Base-by-base conservation (phyloP, 2,113 vertebrate genomes). In the Callipepla californica region DNA sequence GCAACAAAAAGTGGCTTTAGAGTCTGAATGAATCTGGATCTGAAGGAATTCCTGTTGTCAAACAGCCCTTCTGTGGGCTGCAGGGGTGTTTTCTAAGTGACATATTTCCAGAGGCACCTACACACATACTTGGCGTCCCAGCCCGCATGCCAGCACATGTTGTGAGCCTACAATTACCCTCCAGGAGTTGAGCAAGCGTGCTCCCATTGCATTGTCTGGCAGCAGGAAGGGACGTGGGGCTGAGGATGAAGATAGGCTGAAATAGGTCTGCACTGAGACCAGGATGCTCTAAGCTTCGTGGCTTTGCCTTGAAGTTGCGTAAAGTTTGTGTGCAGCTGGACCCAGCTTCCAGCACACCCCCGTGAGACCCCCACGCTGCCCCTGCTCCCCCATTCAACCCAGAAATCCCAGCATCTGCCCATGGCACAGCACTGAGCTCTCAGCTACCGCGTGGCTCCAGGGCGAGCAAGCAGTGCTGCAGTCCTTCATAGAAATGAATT, bases 51-150 rank as follows among this genome's bases (percentile, higher is more conserved):
- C 58, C 89, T 91, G 77, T 73, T 80, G 91, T 62, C 80, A 84
- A 90, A 17, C 77, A 25, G 89, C 2, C 62, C 62, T 94, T 58
- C 91, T 89, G 83, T 81, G 94, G 88, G 83, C 86, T 61, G 3
- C 30, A 68, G 90, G 92, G 91, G 86, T 87, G 84, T 93, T 94
- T 94, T 89, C 91, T 44, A 51, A 84, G 95, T 36, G 94, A 86
- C 95, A 76, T 12, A 21, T 79, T 92, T 94, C 92, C 94, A 93
- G 91, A 95, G 91, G 94, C 92, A 94, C 86, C 94, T 93, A 34
- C 88, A 84, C 77, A 26, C 90, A 73, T 90, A 90, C 57, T 72
- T 81, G 34, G 30, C 30, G 32, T 90, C 91, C 89, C 95, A 88
- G 5, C 80, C 91, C 92, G 40, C 91, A 66, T 89, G 96, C 94